A percentile compares a stretch with the other conserved stretches of the same genome.
Conservation (phyloP, 1,140 invertebrate species). For the Trichogramma pretiosum region DNA sequence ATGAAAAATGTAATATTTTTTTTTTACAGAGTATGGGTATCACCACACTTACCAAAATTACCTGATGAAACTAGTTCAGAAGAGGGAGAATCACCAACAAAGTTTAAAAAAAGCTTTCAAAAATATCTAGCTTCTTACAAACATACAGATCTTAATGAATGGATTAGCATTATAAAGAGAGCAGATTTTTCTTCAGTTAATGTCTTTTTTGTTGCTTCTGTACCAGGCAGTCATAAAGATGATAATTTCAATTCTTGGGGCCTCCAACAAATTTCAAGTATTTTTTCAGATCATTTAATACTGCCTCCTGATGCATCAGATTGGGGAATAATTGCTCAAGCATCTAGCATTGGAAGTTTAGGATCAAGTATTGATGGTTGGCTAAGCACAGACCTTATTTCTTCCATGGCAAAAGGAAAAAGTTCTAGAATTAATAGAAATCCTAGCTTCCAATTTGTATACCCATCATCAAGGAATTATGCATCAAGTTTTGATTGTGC, state of each 20-base stretch:
- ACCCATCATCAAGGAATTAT: conserved; percentile 72
- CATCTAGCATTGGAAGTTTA: conserved; percentile 83
- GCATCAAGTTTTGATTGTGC: conserved; percentile 73
- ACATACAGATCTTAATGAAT: conserved; percentile 55
- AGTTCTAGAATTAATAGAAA: conserved; percentile 30
- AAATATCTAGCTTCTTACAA: conserved; percentile 73
- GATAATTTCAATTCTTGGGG: conserved; percentile 55
- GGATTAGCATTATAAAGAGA: conserved; percentile 63
- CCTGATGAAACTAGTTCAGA: conserved; percentile 45
- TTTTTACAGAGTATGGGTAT: conserved; percentile 61
- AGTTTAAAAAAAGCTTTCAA: conserved; percentile 79
- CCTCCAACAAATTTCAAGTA: conserved; percentile 56
- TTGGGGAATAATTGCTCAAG: conserved; percentile 72
- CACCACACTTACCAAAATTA: conserved; percentile 63
- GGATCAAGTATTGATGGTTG: conserved; percentile 63
- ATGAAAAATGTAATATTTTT: conserved; percentile 12
- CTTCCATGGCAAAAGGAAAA: conserved; percentile 51
- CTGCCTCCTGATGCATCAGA: conserved; percentile 46
- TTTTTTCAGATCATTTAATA: conserved; percentile 57
- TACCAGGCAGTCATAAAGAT: conserved; percentile 69
- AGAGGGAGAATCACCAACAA: conserved; percentile 72
- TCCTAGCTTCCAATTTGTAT: conserved; percentile 51
- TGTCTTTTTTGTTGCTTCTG: conserved; percentile 76
- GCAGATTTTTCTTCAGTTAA: conserved; percentile 75
- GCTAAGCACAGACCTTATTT: conserved; percentile 58